A percentile compares a stretch with the other conserved stretches of the same genome.
Evolutionary conservation across 1,140 invertebrate genomes (phyloP).

Genomic region (Chironomus striatipennis): DNA sequence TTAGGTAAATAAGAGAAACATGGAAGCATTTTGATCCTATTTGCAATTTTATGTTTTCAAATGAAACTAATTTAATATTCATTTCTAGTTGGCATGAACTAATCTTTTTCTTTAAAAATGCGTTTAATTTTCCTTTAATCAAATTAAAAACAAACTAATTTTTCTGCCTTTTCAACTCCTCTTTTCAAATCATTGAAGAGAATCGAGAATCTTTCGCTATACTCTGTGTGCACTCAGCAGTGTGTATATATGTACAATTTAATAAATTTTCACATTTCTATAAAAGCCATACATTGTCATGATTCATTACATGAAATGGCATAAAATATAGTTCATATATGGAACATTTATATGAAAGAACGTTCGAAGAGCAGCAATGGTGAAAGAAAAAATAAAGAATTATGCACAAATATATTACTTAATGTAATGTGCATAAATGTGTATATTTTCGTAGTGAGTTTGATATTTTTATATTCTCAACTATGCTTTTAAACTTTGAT

Average conservation of each 20-base stretch:
- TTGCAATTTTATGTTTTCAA: too few relatives aligned
- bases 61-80: too few relatives aligned
- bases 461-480: background rate
- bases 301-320: conserved; percentile 23
- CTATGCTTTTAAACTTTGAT: background rate
- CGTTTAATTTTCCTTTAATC: too few relatives aligned
- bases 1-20: too few relatives aligned
- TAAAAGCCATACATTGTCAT: conserved; percentile 19
- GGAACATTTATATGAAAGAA: background rate
- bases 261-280: conserved; percentile 23
- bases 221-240: background rate
- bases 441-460: background rate
- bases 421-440: conserved; percentile 6
- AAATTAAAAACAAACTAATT: too few relatives aligned
- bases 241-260: conserved; percentile 4
- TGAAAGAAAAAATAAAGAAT: background rate
- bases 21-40: too few relatives aligned
- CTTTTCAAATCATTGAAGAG: background rate
- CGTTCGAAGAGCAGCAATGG: background rate
- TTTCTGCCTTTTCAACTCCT: background rate
- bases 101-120: too few relatives aligned
- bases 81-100: too few relatives aligned
- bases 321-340: conserved; percentile 23
- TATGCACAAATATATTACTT: background rate
- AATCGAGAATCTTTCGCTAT: background rate